Base-by-base conservation (phyloP, 2,888 invertebrate species). In the Halictus ligatus region DNA sequence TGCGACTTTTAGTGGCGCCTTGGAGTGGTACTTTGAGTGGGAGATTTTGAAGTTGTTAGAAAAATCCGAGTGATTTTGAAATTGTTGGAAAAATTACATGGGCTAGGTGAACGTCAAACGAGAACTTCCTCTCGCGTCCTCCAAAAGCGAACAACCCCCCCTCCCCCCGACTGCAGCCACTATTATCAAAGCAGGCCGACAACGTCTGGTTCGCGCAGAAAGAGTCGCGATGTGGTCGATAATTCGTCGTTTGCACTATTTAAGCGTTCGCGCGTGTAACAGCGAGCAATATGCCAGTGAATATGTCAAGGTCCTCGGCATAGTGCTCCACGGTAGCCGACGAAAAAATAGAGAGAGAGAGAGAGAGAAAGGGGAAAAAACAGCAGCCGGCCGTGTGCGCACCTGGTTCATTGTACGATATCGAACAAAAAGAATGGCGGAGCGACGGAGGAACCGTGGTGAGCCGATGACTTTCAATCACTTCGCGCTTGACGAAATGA, bases 191-290 rank as follows among this genome's bases (percentile, higher is more conserved):
- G n/a, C 75, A 48, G 82, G 69, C 60, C 82, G 60, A 48, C 75
- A 67, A 75, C 83, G 75, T 80, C 40, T 58, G 54, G 43, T 60
- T 78, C 75, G 48, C 43, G 43, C 12, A 75, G 80, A 78, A 80
- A 87, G 78, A 73, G 78, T 46, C 64, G 50, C 77, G 80, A 82
- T 74, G 78, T 84, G 80, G 75, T 78, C 84, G 83, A 87, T 85
- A 75, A 81, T 84, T 89, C 81, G 82, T 83, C 81, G 84, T 89
- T 89, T 84, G 89, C 79, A 79, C 86, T 87, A 87, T 86, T 89
- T 86, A 86, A 84, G 81, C 60, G 74, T 82, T 89, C 81, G 73
- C 75, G 82, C 85, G 77, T 84, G 79, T 78, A 82, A 81, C 67
- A 87, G 78, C 85, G 80, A 85, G 75, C 83, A 78, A 85, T 85